Evolutionary conservation across 2,888 invertebrate species (phyloP).

Genomic region (Torymus texanus): DNA sequence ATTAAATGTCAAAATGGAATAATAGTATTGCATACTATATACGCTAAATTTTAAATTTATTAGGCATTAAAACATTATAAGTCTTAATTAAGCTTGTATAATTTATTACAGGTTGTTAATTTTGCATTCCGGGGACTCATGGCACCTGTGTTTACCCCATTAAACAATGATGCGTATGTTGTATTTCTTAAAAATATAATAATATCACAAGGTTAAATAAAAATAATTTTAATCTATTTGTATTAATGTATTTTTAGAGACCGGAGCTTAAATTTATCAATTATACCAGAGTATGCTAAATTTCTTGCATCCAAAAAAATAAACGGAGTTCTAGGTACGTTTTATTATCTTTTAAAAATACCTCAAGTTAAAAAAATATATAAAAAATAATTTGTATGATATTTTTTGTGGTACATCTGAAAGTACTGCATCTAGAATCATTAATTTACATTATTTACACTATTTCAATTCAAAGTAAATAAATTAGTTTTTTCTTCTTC

Average conservation of each 20-base stretch:
- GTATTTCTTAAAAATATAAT: constrained; percentile 12
- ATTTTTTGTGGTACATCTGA: not conserved
- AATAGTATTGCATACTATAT: too few species aligned
- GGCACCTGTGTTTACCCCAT: constrained; percentile 84
- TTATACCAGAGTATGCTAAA: constrained; percentile 81
- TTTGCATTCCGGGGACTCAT: constrained; percentile 80
- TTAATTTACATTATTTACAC: not conserved
- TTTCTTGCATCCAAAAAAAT: constrained; percentile 80
- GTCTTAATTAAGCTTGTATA: constrained; percentile 20
- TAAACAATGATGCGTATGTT: constrained; percentile 78
- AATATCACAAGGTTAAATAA: not conserved
- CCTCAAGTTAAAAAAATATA: not conserved
- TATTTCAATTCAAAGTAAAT: too few species aligned
- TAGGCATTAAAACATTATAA: not conserved
- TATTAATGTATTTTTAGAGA: constrained; percentile 44
- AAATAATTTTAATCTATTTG: not conserved
- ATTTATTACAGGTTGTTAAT: constrained; percentile 55
- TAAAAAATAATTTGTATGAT: constrained; percentile 1
- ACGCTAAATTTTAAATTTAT: too few species aligned
- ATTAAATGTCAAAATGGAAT: too few species aligned
- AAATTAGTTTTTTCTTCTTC: too few species aligned
- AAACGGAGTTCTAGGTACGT: constrained; percentile 81
- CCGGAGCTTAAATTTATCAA: constrained; percentile 67
- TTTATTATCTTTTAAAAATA: not conserved
- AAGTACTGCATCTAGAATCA: not conserved